These are phyloP conservation scores for Rousettus leschenaultii DNA, from an alignment of 2,113 vertebrate genomes.

Conservation along the genomic window DNA sequence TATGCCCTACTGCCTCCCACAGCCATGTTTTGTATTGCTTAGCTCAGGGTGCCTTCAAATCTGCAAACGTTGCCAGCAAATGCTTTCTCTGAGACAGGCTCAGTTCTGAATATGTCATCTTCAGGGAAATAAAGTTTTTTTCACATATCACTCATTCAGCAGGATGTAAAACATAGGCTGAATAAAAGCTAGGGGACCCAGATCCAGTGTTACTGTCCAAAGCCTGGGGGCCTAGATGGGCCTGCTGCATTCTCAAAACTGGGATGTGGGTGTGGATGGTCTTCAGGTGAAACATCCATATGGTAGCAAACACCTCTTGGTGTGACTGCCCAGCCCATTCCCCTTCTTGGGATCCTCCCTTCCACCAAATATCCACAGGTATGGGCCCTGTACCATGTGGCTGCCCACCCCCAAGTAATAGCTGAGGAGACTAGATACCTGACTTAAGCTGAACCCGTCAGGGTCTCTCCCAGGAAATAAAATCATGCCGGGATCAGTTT, in stretches of 20 bases:
- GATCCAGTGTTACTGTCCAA: slow-evolving; percentile 37
- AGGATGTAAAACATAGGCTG: background rate
- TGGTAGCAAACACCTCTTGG: background rate
- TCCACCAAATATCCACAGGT: background rate
- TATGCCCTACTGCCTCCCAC: rapidly evolving
- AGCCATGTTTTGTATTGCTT: background rate
- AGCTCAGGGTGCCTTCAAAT: background rate
- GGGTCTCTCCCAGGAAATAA: background rate
- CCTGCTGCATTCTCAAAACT: background rate
- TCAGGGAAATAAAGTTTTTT: slow-evolving; percentile 68
- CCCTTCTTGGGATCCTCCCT: too few species aligned
- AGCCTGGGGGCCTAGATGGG: background rate
- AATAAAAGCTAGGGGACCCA: slow-evolving; percentile 38
- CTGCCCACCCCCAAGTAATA: too few species aligned
- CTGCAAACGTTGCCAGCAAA: background rate
- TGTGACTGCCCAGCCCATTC: too few species aligned
- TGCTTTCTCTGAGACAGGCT: background rate
- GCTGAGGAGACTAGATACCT: too few species aligned
- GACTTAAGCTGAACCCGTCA: background rate
- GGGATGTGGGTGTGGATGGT: background rate
- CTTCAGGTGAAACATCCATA: too few species aligned
- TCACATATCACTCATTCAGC: slow-evolving; percentile 51
- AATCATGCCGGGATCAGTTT: background rate
- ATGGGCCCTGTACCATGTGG: background rate
- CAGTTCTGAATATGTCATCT: background rate